Base-by-base conservation (phyloP, 2,797 vertebrate genomes). In the Mus caroli region DNA sequence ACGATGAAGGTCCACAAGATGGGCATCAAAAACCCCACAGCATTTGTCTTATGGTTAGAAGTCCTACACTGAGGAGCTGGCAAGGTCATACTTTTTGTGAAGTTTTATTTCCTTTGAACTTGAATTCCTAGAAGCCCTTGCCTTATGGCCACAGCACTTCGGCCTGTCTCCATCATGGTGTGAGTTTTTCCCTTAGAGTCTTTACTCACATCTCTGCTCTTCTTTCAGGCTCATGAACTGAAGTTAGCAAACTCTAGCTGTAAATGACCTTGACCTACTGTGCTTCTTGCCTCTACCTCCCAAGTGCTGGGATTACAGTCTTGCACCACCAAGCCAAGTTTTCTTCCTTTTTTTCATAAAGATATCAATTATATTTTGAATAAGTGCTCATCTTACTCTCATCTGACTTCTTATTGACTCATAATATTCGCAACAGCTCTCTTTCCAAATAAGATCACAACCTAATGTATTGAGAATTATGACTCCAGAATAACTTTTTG, bases 331-430 rank as follows among this genome's bases (percentile, higher is more conserved):
- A 46, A 31, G 19, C 60, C 17, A 20, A 34, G 0, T 40, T 84
- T 46, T 46, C 58, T 64, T 62, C 15, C 4, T 43, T 58, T 13
- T 60, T 40, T 28, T 85, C 80, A 86, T 82, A 87, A 85, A 37
- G 56, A 60, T 4, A 90, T 1, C 20, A 78, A 37, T 60, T 64
- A 60, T 43, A 60, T 43, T 67, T 12, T 24, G 28, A 91, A 69
- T 80, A 71, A 83, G 28, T 6, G 64, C 43, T 19, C 31, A 52
- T 11, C n/a, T 56, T 80, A 40, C 24, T 84, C 34, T 13, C 60
- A 19, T 69, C 13, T 88, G 86, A 85, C 46, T 50, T 95, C 20
- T 62, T 75, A n/a, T 69, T 90, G 85, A 75, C 54, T 67, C 12
- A 13, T n/a, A n/a, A 67, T 50, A 50, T 50, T 67, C 31, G 46